Evolutionary conservation across 2,797 vertebrate species (phyloP).

Genomic region (Melanotaenia parkinsoni): DNA sequence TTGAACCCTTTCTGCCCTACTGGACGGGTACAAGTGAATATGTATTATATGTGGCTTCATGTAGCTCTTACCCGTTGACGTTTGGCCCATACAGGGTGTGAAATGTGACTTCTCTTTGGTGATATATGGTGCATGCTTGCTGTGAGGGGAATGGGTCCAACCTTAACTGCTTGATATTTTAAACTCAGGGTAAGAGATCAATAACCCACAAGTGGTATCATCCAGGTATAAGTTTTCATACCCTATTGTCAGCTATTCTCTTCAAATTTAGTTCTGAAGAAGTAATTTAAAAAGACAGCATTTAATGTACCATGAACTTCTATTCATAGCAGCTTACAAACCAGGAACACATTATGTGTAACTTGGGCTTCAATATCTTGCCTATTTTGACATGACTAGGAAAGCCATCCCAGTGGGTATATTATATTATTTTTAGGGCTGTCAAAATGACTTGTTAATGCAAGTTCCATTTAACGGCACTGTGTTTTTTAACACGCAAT

Average conservation of each 20-base stretch:
- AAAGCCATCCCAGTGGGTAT: too few relatives aligned
- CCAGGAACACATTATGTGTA: too few relatives aligned
- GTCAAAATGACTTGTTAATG: too few relatives aligned
- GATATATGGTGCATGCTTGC: constrained; percentile 9
- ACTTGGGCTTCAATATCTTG: too few relatives aligned
- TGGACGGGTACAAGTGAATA: neutral
- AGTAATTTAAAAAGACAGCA: too few relatives aligned
- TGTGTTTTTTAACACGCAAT: too few relatives aligned
- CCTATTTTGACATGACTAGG: too few relatives aligned
- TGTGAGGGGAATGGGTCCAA: constrained; percentile 16
- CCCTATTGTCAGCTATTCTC: neutral
- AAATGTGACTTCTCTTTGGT: constrained; percentile 20
- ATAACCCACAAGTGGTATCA: constrained; percentile 14
- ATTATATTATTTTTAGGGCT: too few relatives aligned
- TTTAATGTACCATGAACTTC: too few relatives aligned
- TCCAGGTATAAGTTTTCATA: constrained; percentile 1
- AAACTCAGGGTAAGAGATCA: constrained; percentile 19
- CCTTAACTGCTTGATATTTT: constrained; percentile 40
- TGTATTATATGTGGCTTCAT: constrained; percentile 17
- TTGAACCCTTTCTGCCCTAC: neutral
- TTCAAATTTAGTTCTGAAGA: neutral
- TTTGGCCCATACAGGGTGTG: constrained; percentile 20
- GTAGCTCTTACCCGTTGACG: constrained; percentile 33
- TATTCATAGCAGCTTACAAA: too few relatives aligned
- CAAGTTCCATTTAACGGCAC: too few relatives aligned